A percentile compares a stretch with the other conserved stretches of the same genome.
Evolutionary conservation across 2,888 invertebrate species (phyloP).

Genomic region (Chrysodeixis includens): DNA sequence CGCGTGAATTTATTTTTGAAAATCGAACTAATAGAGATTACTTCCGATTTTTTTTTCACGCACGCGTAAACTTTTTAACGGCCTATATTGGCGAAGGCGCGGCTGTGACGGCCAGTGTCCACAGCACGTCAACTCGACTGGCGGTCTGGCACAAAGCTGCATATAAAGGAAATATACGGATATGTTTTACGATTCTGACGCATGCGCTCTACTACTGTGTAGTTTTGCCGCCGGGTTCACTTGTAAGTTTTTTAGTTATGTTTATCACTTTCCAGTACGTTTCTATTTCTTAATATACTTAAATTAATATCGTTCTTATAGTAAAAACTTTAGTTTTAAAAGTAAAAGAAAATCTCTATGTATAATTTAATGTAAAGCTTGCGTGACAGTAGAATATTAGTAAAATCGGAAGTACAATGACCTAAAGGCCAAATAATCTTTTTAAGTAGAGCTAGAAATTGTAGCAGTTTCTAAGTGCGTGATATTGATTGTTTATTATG

Average conservation of each 20-base stretch:
- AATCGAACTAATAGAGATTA: conserved; percentile 65
- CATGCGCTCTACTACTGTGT: conserved; percentile 56
- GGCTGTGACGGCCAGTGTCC: conserved; percentile 70
- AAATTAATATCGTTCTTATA: conserved; percentile 31
- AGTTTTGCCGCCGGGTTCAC: conserved; percentile 50
- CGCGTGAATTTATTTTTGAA: conserved; percentile 45
- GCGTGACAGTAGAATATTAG: not conserved
- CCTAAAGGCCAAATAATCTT: not conserved
- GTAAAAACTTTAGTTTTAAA: conserved; percentile 1
- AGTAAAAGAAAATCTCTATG: not conserved
- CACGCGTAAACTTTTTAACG: conserved; percentile 70
- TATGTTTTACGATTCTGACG: conserved; percentile 61
- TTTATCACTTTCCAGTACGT: conserved; percentile 19
- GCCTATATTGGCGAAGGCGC: conserved; percentile 80
- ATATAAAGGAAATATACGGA: conserved; percentile 66
- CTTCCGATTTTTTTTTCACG: conserved; percentile 71
- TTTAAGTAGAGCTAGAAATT: not conserved
- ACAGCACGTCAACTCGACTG: conserved; percentile 52
- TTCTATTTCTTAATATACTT: conserved; percentile 41
- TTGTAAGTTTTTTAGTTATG: conserved; percentile 54
- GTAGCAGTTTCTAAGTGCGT: not conserved
- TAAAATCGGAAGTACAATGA: conserved; percentile 3
- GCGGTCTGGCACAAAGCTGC: conserved; percentile 54
- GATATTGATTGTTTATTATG: too few species aligned
- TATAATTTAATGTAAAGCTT: not conserved